phyloP scores from a whole-genome alignment of 2,888 invertebrate species.

The Ormyrus pomaceus region DNA sequence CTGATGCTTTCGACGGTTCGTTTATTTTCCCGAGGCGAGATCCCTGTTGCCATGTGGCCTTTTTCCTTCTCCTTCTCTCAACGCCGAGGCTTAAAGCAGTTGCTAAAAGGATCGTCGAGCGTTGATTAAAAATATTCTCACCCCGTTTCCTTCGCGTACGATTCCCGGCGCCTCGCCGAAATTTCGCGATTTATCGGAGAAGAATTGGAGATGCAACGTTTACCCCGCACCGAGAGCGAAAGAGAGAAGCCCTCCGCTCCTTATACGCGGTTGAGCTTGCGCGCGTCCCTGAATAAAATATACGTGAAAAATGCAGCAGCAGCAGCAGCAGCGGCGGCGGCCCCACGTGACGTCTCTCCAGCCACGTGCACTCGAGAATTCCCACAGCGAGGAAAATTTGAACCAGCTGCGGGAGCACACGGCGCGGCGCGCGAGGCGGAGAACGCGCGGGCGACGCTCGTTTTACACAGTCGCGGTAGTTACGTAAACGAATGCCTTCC shows the following conservation, averaged over 20 bases:
- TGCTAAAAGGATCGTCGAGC: too few relatives aligned
- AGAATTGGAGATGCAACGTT: too few relatives aligned
- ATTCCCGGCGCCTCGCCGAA: too few relatives aligned
- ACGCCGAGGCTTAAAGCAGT: too few relatives aligned
- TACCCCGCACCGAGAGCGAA: too few relatives aligned
- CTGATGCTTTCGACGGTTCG: too few relatives aligned
- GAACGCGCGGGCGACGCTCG: neutral
- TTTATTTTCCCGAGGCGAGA: neutral
- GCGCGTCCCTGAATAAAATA: neutral
- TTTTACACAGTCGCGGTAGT: slow-evolving; percentile 25
- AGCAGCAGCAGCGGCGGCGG: too few relatives aligned
- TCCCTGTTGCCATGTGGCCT: slow-evolving; percentile 4
- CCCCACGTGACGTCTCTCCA: neutral
- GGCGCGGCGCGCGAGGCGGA: neutral
- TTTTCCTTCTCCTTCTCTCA: neutral
- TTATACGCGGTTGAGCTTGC: neutral
- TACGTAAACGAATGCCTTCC: slow-evolving; percentile 39
- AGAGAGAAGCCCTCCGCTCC: neutral
- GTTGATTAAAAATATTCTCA: too few relatives aligned
- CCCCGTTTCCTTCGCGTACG: too few relatives aligned
- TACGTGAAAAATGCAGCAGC: too few relatives aligned
- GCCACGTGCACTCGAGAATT: slow-evolving; percentile 19
- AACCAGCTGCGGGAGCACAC: neutral
- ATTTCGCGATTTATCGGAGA: too few relatives aligned
- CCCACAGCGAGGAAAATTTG: slow-evolving; percentile 33